These are phyloP conservation scores for Ostrea edulis DNA, from an alignment of 1,140 invertebrate genomes.

Conservation along the genomic window DNA sequence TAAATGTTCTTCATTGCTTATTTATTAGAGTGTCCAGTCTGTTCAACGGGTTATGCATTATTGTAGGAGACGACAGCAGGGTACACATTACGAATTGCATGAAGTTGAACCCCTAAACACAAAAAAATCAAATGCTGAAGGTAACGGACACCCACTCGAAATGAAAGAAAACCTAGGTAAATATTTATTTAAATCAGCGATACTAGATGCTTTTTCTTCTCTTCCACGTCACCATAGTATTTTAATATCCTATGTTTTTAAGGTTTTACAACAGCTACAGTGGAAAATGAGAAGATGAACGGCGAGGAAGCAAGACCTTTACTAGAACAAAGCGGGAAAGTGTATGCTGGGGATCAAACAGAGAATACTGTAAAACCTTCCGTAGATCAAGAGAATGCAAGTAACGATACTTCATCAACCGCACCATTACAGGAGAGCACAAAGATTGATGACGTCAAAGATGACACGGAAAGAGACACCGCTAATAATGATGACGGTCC, in stretches of 20 bases:
- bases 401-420: background rate
- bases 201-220: too few relatives aligned
- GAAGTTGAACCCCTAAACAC: background rate
- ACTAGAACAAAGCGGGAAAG: background rate
- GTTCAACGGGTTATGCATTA: background rate
- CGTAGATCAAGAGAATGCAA: background rate
- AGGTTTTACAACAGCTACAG: background rate
- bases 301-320: background rate
- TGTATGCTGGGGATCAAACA: background rate
- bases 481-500: background rate
- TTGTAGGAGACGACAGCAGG: constrained; percentile 23
- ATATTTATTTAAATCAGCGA: background rate
- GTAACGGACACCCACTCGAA: background rate
- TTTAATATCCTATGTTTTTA: background rate
- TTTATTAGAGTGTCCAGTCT: background rate
- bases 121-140: background rate
- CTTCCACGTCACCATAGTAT: too few relatives aligned
- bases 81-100: background rate
- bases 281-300: constrained; percentile 1
- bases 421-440: background rate
- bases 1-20: background rate
- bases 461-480: background rate
- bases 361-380: background rate
- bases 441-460: background rate
- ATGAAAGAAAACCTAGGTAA: constrained; percentile 19